Evolutionary conservation across 2,113 vertebrate genomes (phyloP).

Genomic region (Hoplias malabaricus): DNA sequence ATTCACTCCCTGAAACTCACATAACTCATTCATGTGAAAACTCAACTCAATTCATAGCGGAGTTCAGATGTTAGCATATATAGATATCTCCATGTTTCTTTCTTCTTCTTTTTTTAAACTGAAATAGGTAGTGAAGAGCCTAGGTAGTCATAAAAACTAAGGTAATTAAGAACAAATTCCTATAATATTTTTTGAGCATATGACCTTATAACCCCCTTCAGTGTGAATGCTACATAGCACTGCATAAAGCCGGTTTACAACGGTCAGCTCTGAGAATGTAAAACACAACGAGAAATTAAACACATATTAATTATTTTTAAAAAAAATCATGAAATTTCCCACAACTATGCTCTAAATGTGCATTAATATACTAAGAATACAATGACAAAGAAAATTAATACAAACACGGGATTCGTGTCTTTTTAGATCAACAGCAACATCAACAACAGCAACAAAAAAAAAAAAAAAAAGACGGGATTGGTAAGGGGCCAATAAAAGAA

Average conservation of each 20-base stretch:
- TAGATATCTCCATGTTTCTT: neutral
- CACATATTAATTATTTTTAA: too few species aligned
- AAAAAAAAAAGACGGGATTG: neutral
- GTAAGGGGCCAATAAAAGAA: neutral
- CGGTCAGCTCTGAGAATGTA: too few species aligned
- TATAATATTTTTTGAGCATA: neutral
- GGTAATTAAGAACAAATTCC: neutral
- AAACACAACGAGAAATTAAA: neutral
- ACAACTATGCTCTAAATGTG: neutral
- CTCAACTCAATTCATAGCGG: slow-evolving; percentile 33
- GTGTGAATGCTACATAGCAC: neutral
- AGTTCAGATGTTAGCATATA: neutral
- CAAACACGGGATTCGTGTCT: neutral
- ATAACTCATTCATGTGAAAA: slow-evolving; percentile 38
- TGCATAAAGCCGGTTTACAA: neutral
- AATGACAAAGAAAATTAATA: neutral
- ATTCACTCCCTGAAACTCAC: slow-evolving; percentile 51
- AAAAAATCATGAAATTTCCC: too few species aligned
- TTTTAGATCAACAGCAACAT: neutral
- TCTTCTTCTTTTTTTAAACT: neutral
- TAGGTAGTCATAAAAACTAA: neutral
- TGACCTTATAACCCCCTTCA: neutral
- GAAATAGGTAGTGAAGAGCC: slow-evolving; percentile 2
- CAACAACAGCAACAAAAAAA: too few species aligned
- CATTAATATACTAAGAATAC: neutral